Evolutionary conservation across 2,113 vertebrate species (phyloP), one percentile per base, ranked within the genome.

Genomic region (Dendropsophus ebraccatus): DNA sequence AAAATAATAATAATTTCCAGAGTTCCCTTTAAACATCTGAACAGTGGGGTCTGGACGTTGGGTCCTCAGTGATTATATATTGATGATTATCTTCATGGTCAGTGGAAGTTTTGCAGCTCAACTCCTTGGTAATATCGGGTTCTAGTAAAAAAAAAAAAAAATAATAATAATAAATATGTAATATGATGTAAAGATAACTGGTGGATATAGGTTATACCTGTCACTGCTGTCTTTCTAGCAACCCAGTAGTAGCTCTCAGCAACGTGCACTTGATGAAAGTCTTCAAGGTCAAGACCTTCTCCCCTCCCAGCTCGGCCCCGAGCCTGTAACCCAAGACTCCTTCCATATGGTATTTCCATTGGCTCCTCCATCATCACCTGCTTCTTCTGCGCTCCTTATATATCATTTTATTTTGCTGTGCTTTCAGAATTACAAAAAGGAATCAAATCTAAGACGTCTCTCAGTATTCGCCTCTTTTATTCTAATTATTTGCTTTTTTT

Each of bases 171-270:
- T n/a, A n/a, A n/a, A n/a, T 25, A 9, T 60, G 56, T 8, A 60
- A n/a, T 60, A 25, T 35, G 45, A 19, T 70, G 30, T 35, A 35
- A 23, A n/a, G 17, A 58, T 17, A 35, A 11, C 30, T 32, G 4
- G 4, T 37, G 30, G 12, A 60, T 41, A 16, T 9, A 25, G 12
- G 45, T 54, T 65, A n/a, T 52, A 12, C 32, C 21, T 32, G n/a
- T 86, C 70, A 84, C 87, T 79, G 4, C 88, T 92, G 5, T 93
- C 21, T 92, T 91, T 88, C 87, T 87, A 91, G 90, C 87, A 90
- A 73, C 69, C 49, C 4, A 52, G 77, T 0, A 1, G 13, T 73
- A 89, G 89, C 89, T 65, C 1, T 4, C 81, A 84, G 11, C 79
- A 87, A 16, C 16, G 16, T 0, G 19, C 35, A 60, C 77, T 47